A percentile compares a stretch with the other conserved stretches of the same genome.
Evolutionary conservation across 2,113 vertebrate species (phyloP).

Genomic region (Okapia johnstoni): DNA sequence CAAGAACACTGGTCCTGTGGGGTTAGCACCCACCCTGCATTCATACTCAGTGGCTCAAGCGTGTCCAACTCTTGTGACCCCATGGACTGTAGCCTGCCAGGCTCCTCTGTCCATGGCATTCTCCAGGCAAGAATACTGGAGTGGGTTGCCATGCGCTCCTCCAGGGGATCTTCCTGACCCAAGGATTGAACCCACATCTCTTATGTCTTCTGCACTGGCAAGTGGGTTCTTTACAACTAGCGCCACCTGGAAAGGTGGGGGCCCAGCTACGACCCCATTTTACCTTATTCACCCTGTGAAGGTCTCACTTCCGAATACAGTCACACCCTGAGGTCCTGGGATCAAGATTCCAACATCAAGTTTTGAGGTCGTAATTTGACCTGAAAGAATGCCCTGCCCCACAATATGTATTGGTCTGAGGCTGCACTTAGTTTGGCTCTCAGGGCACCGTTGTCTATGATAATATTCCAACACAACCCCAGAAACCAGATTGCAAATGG

Average conservation of each 20-base stretch:
- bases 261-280: rapidly evolving
- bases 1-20: neutral
- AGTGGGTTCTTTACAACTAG: neutral
- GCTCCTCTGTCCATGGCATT: neutral
- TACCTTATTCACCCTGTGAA: neutral
- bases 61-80: neutral
- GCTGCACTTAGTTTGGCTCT: rapidly evolving
- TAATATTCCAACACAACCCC: rapidly evolving
- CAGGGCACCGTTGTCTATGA: too few species aligned
- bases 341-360: too few species aligned
- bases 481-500: neutral
- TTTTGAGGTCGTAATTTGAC: neutral
- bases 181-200: neutral
- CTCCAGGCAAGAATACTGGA: neutral
- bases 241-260: neutral
- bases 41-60: neutral
- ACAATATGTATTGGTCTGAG: rapidly evolving
- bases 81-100: neutral
- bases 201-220: neutral
- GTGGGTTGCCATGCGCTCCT: neutral
- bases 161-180: neutral
- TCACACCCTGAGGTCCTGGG: too few species aligned
- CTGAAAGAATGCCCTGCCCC: rapidly evolving
- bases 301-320: too few species aligned
- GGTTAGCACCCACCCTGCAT: neutral